Conservation (phyloP, 2,113 vertebrate species). For the Thalassoma bifasciatum region DNA sequence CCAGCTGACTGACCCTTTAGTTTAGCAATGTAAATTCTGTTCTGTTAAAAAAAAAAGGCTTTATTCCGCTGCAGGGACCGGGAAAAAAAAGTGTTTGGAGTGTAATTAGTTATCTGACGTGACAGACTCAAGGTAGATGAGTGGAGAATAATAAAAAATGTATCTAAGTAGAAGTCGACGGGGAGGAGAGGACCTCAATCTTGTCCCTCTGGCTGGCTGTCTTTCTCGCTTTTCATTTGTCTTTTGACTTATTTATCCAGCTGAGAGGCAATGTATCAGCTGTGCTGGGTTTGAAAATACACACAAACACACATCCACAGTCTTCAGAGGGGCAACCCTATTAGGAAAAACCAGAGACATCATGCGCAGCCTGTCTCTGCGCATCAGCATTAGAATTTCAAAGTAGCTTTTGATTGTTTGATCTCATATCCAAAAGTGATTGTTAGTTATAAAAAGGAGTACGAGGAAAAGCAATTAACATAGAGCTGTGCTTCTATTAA, state of each 20-base stretch:
- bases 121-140: not conserved
- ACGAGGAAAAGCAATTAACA: slow-evolving; percentile 69
- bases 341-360: slow-evolving; percentile 60
- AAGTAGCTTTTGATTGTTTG: slow-evolving; percentile 79
- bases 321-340: slow-evolving; percentile 67
- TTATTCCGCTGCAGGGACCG: not conserved
- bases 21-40: not conserved
- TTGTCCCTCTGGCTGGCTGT: slow-evolving; percentile 27
- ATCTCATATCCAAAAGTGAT: slow-evolving; percentile 76
- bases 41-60: not conserved
- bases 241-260: slow-evolving; percentile 64
- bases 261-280: slow-evolving; percentile 43
- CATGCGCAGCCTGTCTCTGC: slow-evolving; percentile 50
- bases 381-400: slow-evolving; percentile 79
- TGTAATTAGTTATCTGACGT: not conserved
- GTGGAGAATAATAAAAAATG: slow-evolving; percentile 27
- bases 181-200: slow-evolving; percentile 31
- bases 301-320: slow-evolving; percentile 4
- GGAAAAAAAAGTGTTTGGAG: not conserved
- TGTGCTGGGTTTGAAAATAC: slow-evolving; percentile 57
- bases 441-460: slow-evolving; percentile 57
- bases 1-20: not conserved
- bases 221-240: slow-evolving; percentile 26
- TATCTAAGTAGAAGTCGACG: not conserved
- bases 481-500: slow-evolving; percentile 73